Evolutionary conservation across 2,113 vertebrate species (phyloP).

Genomic region (Heloderma charlesbogerti): DNA sequence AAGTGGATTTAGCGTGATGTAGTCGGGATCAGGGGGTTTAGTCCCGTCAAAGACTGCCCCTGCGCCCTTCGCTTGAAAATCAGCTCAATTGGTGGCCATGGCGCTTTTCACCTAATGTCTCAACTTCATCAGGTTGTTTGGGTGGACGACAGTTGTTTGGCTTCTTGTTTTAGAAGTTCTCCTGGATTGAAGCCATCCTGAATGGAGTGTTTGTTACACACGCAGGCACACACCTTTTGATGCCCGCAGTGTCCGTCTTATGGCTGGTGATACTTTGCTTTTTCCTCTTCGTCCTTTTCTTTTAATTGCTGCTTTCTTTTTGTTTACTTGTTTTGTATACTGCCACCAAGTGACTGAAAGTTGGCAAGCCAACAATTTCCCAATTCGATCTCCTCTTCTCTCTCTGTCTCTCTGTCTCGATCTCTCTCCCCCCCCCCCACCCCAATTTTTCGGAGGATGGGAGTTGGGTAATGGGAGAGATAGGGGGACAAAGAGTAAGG

Average conservation of each 20-base stretch:
- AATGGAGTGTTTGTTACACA: not conserved
- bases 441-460: not conserved
- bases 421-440: not conserved
- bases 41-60: not conserved
- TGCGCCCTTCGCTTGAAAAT: not conserved
- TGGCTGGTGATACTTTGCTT: rapidly evolving
- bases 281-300: too few species aligned
- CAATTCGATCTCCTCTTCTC: not conserved
- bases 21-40: not conserved
- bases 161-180: not conserved
- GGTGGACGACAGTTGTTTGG: not conserved
- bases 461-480: not conserved
- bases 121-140: too few species aligned
- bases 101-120: not conserved
- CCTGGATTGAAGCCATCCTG: not conserved
- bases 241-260: not conserved
- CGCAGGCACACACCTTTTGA: not conserved
- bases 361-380: slow-evolving; percentile 67
- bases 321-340: slow-evolving; percentile 81
- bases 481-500: not conserved
- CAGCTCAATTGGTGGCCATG: too few species aligned
- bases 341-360: slow-evolving; percentile 82
- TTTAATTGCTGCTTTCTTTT: slow-evolving; percentile 3
- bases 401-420: too few species aligned
- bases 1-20: too few species aligned